These are phyloP conservation scores for Hemitrygon akajei DNA, from an alignment of 2,797 vertebrate species.

Conservation along the genomic window DNA sequence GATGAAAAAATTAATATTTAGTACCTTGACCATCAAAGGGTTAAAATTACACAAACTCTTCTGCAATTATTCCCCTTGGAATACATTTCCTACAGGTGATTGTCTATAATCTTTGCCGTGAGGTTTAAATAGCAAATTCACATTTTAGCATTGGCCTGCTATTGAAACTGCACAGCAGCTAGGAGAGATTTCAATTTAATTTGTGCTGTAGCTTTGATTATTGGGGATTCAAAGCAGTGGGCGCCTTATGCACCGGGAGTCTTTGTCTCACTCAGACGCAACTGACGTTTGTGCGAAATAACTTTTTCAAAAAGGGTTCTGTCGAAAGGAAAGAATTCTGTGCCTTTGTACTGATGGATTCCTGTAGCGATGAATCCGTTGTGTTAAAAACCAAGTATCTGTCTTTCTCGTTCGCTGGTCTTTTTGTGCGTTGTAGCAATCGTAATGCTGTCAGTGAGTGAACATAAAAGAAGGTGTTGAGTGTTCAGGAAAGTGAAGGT, in stretches of 20 bases:
- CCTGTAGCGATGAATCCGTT: background rate
- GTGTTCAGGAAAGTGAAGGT: background rate
- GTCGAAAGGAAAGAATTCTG: too few relatives aligned
- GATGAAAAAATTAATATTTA: background rate
- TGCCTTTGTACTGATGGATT: background rate
- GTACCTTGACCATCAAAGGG: background rate
- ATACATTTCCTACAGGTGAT: background rate
- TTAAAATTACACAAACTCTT: constrained; percentile 1
- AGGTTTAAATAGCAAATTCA: background rate
- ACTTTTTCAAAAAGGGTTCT: background rate
- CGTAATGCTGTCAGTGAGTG: background rate
- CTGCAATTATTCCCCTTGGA: background rate
- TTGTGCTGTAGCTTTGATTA: background rate
- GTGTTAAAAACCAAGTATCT: background rate
- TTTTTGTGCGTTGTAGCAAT: background rate
- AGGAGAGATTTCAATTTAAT: background rate
- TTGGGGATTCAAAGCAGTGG: background rate
- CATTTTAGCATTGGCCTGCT: background rate
- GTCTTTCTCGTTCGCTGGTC: background rate
- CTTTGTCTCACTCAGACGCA: background rate
- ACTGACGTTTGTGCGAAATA: background rate
- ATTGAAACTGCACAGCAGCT: background rate
- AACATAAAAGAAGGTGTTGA: background rate
- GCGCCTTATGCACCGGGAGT: background rate
- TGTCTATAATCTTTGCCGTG: background rate